Evolutionary conservation across 2,113 vertebrate genomes (phyloP).

Genomic region (Podarcis raffonei): DNA sequence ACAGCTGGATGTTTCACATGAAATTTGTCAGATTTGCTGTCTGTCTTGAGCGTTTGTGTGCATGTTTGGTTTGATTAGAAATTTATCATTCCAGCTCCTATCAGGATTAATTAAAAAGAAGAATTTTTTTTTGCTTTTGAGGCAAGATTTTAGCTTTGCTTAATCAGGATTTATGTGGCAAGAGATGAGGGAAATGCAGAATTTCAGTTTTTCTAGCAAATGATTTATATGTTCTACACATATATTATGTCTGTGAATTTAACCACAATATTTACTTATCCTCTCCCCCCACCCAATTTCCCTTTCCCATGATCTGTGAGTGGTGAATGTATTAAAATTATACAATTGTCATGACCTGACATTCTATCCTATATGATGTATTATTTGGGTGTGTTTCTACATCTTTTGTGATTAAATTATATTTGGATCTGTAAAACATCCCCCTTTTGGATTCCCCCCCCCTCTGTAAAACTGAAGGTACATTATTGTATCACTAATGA

Average conservation of each 20-base stretch:
- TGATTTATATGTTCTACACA: conserved; percentile 4
- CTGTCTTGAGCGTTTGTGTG: background rate
- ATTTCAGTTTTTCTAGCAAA: conserved; percentile 23
- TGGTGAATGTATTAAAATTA: background rate
- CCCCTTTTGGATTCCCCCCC: background rate
- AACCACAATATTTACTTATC: background rate
- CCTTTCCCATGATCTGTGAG: background rate
- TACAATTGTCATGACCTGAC: background rate
- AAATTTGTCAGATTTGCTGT: background rate
- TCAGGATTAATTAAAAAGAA: conserved; percentile 31
- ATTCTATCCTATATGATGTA: background rate
- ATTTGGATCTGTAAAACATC: background rate
- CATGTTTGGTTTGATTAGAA: background rate
- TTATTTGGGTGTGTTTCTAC: background rate
- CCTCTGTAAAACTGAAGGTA: background rate
- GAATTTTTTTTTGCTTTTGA: conserved; percentile 6
- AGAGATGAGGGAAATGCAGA: background rate
- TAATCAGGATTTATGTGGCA: conserved; percentile 16
- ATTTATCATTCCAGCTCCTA: conserved; percentile 17
- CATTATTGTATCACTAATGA: background rate
- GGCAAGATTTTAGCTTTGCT: conserved; percentile 16
- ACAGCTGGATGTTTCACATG: background rate
- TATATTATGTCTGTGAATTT: conserved; percentile 3
- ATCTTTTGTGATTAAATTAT: background rate
- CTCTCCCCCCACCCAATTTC: background rate